Conservation (phyloP, 1,140 invertebrate genomes). For the Saccostrea echinata region DNA sequence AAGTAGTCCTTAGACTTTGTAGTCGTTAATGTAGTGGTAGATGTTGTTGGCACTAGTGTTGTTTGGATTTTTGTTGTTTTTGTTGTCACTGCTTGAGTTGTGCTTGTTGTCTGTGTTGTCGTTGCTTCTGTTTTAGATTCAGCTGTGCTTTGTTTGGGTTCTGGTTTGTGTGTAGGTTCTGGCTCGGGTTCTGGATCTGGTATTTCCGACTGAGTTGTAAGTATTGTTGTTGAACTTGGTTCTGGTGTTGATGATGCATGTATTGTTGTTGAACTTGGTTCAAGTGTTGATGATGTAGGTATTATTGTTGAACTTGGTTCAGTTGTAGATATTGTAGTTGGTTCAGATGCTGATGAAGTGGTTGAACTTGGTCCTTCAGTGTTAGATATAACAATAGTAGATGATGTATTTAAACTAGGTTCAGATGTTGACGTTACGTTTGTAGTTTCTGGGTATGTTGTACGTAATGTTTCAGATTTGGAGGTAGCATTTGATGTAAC, state of each 20-base stretch:
- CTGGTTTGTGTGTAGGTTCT: neutral
- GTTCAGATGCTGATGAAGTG: neutral
- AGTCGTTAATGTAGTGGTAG: neutral
- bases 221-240: conserved; percentile 4
- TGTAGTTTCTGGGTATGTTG: neutral
- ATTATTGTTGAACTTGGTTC: neutral
- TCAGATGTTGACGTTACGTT: too few species aligned
- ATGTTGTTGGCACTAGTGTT: neutral
- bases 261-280: conserved; percentile 13
- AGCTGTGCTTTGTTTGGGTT: neutral
- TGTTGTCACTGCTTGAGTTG: neutral
- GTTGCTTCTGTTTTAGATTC: neutral
- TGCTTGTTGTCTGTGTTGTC: neutral
- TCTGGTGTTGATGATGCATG: neutral
- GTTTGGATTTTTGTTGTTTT: neutral
- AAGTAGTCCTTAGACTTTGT: neutral
- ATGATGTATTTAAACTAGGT: neutral
- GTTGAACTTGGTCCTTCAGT: too few species aligned
- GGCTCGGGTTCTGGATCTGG: neutral
- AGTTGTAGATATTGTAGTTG: neutral
- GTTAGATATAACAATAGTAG: neutral
- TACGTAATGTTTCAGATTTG: neutral
- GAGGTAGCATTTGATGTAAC: neutral
- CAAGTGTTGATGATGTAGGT: neutral
- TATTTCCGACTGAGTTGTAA: neutral